Base-by-base conservation (phyloP, 2,888 invertebrate species). In the Dryocosmus kuriphilus region DNA sequence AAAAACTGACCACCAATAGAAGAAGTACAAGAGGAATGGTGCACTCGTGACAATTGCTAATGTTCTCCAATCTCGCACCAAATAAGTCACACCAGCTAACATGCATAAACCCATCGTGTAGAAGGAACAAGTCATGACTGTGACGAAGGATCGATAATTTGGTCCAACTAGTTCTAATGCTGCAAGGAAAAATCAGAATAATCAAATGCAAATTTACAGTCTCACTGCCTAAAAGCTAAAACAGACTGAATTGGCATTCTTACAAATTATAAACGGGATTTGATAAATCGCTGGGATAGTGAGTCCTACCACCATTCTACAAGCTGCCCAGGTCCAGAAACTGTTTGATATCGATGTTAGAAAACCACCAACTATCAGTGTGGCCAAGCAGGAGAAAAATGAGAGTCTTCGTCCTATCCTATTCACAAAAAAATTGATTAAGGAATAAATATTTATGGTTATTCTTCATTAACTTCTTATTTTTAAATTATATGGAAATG, bases 201-300 rank as follows among this genome's bases (percentile, higher is more conserved):
- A 71, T 62, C 3, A 7, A 74, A 7, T 51, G 1, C 24, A 57
- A 57, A 11, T 16, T 57, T 27, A 14, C 1, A 57, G 11, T 27
- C 16, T 16, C 24, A 8, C 9, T 24, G 24, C 24, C 1, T 57
- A 24, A 57, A 8, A 16, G 3, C 30, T 19, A 51, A 9, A 78
- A 11, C n/a, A 8, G 24, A 57, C 5, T 14, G n/a, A 60, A n/a
- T 41, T 62, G 51, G 55, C 46, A 30, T 73, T 81, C 90, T 90
- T 92, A 98, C 98, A 97, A 88, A 98, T 97, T 79, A 98, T 98
- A 90, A 98, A 98, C 0, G 98, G 98, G 91, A 98, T 98, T 92
- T 98, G 97, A 91, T 98, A 98, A 60, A 98, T 95, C 1, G 98
- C 98, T 5, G 98, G 98, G 87, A 98, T 96, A 0, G 98, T 97